A percentile compares a stretch with the other conserved stretches of the same genome.
These are phyloP conservation scores for Paraescarpia echinospica DNA, from an alignment of 1,140 invertebrate species.

Conservation along the genomic window DNA sequence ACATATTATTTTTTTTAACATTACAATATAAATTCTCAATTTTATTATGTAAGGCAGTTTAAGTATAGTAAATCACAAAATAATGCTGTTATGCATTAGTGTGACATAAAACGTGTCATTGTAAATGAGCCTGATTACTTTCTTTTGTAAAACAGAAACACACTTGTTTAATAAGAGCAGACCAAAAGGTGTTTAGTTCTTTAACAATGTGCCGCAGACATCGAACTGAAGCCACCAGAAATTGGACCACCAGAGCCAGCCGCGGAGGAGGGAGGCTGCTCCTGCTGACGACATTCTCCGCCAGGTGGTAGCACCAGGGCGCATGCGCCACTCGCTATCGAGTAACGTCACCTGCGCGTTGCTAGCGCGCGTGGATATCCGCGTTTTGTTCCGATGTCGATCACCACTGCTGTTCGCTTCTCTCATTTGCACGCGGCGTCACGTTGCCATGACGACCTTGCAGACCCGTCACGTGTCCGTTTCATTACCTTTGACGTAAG, in stretches of 20 bases:
- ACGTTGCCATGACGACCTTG: neutral
- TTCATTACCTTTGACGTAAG: neutral
- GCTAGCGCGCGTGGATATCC: too few species aligned
- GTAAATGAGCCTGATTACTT: too few species aligned
- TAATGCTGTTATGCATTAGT: too few species aligned
- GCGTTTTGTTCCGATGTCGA: neutral
- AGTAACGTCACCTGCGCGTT: neutral
- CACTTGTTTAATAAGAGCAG: too few species aligned
- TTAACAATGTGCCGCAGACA: neutral
- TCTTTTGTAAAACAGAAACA: too few species aligned
- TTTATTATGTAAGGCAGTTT: too few species aligned
- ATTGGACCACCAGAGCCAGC: neutral
- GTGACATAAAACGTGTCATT: too few species aligned
- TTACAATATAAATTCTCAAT: too few species aligned
- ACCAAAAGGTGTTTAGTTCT: too few species aligned
- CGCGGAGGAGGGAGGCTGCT: neutral
- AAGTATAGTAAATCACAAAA: too few species aligned
- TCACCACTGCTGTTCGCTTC: neutral
- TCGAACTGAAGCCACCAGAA: neutral
- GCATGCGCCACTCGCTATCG: neutral
- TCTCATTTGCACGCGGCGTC: neutral
- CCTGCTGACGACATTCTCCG: neutral
- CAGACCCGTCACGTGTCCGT: neutral
- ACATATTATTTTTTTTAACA: too few species aligned
- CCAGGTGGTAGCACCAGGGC: neutral